A percentile compares a stretch with the other conserved stretches of the same genome.
Evolutionary conservation across 2,113 vertebrate genomes (phyloP).

Genomic region (Pagrus major): DNA sequence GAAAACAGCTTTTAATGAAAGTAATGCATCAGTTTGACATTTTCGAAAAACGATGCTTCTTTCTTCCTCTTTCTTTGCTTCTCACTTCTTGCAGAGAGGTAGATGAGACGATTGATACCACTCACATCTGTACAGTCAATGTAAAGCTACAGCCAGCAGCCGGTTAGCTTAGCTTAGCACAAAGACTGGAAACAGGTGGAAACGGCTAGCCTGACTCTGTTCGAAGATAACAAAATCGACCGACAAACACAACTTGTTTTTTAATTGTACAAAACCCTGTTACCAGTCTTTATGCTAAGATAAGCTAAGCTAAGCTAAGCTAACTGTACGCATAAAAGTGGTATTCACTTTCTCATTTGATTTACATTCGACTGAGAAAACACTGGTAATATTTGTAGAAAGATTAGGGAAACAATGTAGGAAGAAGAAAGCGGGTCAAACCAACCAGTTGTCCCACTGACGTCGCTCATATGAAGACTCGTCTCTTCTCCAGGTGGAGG

Average conservation of each 20-base stretch:
- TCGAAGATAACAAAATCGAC: background rate
- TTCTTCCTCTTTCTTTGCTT: too few species aligned
- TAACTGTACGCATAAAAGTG: background rate
- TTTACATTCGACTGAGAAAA: background rate
- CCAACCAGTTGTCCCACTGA: background rate
- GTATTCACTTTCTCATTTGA: background rate
- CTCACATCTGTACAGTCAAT: background rate
- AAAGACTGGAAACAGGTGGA: background rate
- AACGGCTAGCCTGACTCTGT: background rate
- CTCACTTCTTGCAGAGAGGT: background rate
- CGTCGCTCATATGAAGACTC: background rate
- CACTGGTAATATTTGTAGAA: too few species aligned
- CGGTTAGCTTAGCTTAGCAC: background rate
- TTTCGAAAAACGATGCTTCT: background rate
- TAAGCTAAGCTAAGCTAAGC: background rate
- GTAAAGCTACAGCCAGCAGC: background rate
- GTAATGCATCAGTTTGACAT: background rate
- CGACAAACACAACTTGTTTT: background rate
- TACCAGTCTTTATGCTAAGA: background rate
- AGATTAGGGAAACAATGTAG: background rate
- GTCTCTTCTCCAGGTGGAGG: slow-evolving; percentile 89
- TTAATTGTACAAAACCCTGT: background rate
- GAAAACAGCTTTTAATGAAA: slow-evolving; percentile 23
- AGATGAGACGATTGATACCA: background rate
- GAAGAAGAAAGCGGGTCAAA: background rate